phyloP scores from a whole-genome alignment of 2,888 invertebrate genomes.

The Patella depressa region DNA sequence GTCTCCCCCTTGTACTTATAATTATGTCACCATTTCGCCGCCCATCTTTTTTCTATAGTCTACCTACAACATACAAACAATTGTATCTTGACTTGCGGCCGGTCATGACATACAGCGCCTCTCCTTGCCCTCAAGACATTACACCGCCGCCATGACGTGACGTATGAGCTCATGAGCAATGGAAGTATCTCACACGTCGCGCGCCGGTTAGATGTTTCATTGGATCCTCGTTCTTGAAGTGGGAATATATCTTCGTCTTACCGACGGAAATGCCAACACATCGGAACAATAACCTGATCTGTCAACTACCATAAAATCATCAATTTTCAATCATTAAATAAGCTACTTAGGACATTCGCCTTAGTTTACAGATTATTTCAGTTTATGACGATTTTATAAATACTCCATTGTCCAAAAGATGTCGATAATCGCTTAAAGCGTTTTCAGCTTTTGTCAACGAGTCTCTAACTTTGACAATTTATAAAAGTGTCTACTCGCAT shows the following conservation, averaged over 20 bases:
- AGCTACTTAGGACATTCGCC: not conserved
- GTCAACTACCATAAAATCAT: not conserved
- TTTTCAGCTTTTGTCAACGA: not conserved
- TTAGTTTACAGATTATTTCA: not conserved
- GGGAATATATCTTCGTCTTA: not conserved
- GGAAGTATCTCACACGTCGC: not conserved
- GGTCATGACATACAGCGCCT: too few species aligned
- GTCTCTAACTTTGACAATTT: slow-evolving; percentile 1
- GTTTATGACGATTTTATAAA: not conserved
- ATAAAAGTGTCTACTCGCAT: not conserved
- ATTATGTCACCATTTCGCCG: not conserved
- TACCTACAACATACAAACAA: too few species aligned
- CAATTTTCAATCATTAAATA: not conserved
- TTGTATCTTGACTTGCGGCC: too few species aligned
- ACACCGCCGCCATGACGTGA: not conserved
- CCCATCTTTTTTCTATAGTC: too few species aligned
- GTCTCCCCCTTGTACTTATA: not conserved
- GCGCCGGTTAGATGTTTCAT: not conserved
- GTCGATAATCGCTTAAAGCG: slow-evolving; percentile 4
- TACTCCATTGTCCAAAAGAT: not conserved
- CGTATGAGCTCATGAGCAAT: not conserved
- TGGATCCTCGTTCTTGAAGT: not conserved
- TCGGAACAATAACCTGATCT: not conserved
- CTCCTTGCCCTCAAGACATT: not conserved
- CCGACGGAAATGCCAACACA: slow-evolving; percentile 10